phyloP scores from a whole-genome alignment of 2,797 vertebrate species.

The Myripristis murdjan region DNA sequence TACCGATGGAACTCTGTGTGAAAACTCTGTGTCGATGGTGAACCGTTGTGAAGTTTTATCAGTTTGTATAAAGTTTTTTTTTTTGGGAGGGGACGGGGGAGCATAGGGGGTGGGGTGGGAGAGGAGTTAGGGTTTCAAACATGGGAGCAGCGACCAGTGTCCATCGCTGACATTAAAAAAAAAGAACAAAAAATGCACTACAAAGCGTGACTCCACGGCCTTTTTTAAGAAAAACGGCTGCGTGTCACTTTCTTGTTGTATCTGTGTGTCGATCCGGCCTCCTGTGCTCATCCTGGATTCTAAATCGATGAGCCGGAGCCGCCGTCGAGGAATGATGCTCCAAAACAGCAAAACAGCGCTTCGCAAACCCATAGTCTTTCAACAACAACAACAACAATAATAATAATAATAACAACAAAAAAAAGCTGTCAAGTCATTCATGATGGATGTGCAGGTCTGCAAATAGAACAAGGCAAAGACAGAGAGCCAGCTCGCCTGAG shows the following conservation, averaged over 20 bases:
- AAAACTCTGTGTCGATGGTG: constrained; percentile 76
- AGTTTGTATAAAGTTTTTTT: constrained; percentile 65
- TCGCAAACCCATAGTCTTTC: constrained; percentile 19
- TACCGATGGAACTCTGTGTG: constrained; percentile 57
- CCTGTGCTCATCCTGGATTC: constrained; percentile 21
- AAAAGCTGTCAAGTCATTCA: constrained; percentile 30
- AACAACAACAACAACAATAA: neutral
- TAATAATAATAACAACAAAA: no score
- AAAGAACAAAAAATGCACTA: constrained; percentile 66
- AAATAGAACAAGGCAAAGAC: constrained; percentile 39
- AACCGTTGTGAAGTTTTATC: constrained; percentile 73
- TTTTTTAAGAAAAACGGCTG: constrained; percentile 39
- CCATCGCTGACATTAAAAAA: constrained; percentile 44
- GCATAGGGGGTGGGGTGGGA: neutral
- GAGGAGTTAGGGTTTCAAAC: constrained; percentile 8
- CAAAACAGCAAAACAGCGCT: constrained; percentile 26
- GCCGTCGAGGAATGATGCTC: constrained; percentile 15
- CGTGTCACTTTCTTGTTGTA: constrained; percentile 24
- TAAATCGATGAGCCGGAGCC: constrained; percentile 29
- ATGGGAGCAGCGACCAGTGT: constrained; percentile 52
- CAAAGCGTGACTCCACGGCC: constrained; percentile 31
- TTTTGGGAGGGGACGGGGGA: constrained; percentile 22
- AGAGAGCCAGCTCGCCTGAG: constrained; percentile 23
- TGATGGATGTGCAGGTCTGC: constrained; percentile 46
- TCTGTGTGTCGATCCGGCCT: constrained; percentile 20